Base-by-base conservation (phyloP, 2,797 vertebrate genomes). In the Cynopterus sphinx region DNA sequence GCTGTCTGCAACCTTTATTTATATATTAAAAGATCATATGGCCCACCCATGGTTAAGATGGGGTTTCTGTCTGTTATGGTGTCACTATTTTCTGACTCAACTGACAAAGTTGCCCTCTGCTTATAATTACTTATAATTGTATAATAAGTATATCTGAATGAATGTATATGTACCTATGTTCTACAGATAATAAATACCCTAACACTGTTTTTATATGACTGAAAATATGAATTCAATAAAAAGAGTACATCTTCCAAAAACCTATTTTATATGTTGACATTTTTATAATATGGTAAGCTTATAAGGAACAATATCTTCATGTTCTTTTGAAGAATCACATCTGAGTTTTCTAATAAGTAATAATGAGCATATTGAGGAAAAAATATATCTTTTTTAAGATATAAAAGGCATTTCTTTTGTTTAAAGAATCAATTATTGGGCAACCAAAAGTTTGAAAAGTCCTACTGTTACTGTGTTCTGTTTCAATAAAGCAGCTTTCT, bases 261-360 rank as follows among this genome's bases (percentile, higher is more conserved):
- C 96, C 94, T 98, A 86, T 98, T 98, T 98, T 98, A 97, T 87
- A 96, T 71, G 92, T 79, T 97, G 95, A 98, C 98, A 97, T 95
- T 98, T 98, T 98, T 97, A 98, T 98, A 97, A 97, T 96, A 98
- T 98, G 94, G 96, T 98, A 97, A 98, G 96, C 98, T 98, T 98
- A 98, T 89, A 98, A 97, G 85, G 97, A 97, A 98, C 94, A 97
- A 97, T 96, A 96, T 90, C 96, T 96, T 96, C 63, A 91, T 92
- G 82, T 95, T 75, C 21, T 68, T 97, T 97, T 97, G 92, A 92
- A 97, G 88, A 97, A 97, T 87, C 81, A 91, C 10, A 84, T 92
- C 96, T 97, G 87, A 97, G 57, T 97, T 98, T 98, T 98, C 93
- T 73, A 39, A 84, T 63, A 98, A 65, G 88, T 49, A 95, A 97